Percentiles rank a stretch among this genome's conserved stretches.
Conservation (phyloP, 1,140 invertebrate species). For the Drosophila grimshawi region DNA sequence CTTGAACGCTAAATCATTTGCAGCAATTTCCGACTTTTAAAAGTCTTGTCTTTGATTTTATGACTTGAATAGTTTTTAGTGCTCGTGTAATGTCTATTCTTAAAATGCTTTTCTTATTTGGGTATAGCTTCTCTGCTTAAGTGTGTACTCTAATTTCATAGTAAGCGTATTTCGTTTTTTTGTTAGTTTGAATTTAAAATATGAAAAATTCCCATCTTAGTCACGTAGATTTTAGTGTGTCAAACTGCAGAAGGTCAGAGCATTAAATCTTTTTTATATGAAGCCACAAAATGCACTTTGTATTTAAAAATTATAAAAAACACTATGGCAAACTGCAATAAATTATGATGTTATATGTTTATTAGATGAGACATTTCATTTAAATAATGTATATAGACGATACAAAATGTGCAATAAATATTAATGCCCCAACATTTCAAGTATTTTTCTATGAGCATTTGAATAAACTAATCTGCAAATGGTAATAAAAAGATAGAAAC, state of each 20-base stretch:
- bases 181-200: background rate
- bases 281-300: constrained; percentile 5
- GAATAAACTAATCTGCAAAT: too few relatives aligned
- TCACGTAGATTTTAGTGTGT: constrained; percentile 1
- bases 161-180: background rate
- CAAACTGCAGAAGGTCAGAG: background rate
- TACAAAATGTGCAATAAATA: too few relatives aligned
- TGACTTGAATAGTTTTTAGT: constrained; percentile 7
- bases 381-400: too few relatives aligned
- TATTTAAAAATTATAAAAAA: background rate
- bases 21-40: background rate
- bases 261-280: background rate
- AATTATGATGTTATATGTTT: background rate
- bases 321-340: background rate
- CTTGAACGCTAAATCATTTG: constrained; percentile 7
- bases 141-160: background rate
- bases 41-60: background rate
- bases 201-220: background rate
- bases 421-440: too few relatives aligned
- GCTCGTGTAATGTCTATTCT: background rate
- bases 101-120: background rate
- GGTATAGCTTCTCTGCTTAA: background rate
- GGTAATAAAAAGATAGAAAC: too few relatives aligned
- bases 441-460: too few relatives aligned
- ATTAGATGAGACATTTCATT: background rate